phyloP scores from a whole-genome alignment of 2,113 vertebrate genomes.

The Larimichthys polyactis region DNA sequence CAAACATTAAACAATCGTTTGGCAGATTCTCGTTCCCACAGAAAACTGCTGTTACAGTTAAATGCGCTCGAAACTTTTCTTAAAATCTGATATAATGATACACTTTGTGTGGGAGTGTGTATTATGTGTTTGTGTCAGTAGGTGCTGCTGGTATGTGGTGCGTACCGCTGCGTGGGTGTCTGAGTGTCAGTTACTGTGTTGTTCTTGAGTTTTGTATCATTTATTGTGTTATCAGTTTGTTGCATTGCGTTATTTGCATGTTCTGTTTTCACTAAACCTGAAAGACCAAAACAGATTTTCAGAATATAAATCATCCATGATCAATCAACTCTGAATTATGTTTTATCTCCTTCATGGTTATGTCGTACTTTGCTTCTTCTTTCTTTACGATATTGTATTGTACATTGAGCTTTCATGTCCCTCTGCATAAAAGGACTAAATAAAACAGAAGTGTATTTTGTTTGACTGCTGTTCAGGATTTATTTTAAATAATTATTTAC shows the following conservation, averaged over 20 bases:
- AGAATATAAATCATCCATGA: too few relatives aligned
- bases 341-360: background rate
- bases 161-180: conserved; percentile 12
- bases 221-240: background rate
- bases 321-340: background rate
- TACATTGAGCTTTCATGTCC: background rate
- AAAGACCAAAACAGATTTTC: too few relatives aligned
- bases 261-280: background rate
- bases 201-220: background rate
- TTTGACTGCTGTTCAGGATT: too few relatives aligned
- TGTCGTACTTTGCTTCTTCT: background rate
- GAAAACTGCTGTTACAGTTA: background rate
- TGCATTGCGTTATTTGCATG: background rate
- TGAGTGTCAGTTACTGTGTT: conserved; percentile 8
- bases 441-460: too few relatives aligned
- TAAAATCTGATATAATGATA: background rate
- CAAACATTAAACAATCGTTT: background rate
- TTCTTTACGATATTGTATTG: background rate
- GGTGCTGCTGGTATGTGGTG: background rate
- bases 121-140: background rate
- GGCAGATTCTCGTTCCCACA: background rate
- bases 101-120: background rate
- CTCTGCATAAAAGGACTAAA: background rate
- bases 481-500: too few relatives aligned
- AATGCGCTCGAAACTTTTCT: background rate